These are phyloP conservation scores for Xenentodon cancila DNA, from an alignment of 2,797 vertebrate genomes.

Conservation along the genomic window DNA sequence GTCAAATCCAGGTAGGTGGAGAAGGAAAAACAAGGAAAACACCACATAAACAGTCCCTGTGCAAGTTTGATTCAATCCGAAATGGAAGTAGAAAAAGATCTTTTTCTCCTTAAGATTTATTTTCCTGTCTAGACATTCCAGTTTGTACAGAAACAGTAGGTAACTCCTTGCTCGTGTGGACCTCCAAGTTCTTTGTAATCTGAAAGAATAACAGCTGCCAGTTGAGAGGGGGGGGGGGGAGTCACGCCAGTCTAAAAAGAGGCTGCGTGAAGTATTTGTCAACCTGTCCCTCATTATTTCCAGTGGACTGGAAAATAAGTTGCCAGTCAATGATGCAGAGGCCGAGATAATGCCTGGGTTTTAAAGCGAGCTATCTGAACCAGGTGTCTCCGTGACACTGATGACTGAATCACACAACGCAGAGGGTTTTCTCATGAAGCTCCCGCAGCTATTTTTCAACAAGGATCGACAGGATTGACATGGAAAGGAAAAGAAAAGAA, in stretches of 20 bases:
- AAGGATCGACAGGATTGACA: constrained; percentile 43
- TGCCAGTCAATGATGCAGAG: constrained; percentile 71
- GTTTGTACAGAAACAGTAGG: constrained; percentile 44
- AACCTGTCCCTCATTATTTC: constrained; percentile 76
- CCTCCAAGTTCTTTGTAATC: constrained; percentile 54
- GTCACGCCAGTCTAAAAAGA: constrained; percentile 63
- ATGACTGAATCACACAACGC: constrained; percentile 57
- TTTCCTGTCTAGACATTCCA: constrained; percentile 49
- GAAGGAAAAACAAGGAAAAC: background rate
- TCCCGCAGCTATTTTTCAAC: constrained; percentile 51
- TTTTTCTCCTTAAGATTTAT: constrained; percentile 21
- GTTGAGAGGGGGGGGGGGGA: constrained; percentile 29
- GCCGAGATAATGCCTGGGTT: constrained; percentile 72
- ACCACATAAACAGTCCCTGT: constrained; percentile 25
- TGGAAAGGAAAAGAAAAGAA: constrained; percentile 26
- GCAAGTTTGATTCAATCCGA: constrained; percentile 39
- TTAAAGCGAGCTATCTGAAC: constrained; percentile 73
- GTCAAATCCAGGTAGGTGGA: constrained; percentile 47
- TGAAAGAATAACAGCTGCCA: constrained; percentile 64
- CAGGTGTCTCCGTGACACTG: constrained; percentile 62
- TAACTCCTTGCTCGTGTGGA: constrained; percentile 49
- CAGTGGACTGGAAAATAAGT: constrained; percentile 86
- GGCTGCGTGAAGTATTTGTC: constrained; percentile 77
- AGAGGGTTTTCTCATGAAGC: constrained; percentile 54
- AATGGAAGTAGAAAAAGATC: constrained; percentile 28